Evolutionary conservation across 2,113 vertebrate species (phyloP).

Genomic region (Egretta garzetta): DNA sequence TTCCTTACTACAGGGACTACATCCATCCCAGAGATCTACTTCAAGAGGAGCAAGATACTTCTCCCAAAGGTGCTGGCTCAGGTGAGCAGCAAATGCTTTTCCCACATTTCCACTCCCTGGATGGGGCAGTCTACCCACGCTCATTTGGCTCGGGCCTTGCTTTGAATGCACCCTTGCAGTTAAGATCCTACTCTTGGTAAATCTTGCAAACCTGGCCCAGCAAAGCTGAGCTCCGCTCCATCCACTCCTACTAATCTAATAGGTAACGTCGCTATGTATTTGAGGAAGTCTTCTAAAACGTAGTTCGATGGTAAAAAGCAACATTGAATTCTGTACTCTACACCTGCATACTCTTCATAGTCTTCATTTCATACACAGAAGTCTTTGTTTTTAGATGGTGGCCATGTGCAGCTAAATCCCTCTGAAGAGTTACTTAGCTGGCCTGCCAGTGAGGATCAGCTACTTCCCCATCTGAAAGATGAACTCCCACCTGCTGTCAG

Average conservation of each 20-base stretch:
- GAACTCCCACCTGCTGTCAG: background rate
- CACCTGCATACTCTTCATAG: background rate
- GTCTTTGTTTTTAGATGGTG: background rate
- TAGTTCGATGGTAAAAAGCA: background rate
- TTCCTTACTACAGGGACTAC: background rate
- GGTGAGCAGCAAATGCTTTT: background rate
- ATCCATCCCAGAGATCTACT: background rate
- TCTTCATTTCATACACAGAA: background rate
- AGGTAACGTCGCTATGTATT: background rate
- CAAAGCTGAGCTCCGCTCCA: background rate
- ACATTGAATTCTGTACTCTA: background rate
- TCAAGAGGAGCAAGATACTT: background rate
- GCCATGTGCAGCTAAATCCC: background rate
- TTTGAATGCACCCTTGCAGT: background rate
- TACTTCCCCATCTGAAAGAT: background rate
- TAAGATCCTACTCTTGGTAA: background rate
- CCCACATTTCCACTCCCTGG: background rate
- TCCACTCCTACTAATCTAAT: background rate
- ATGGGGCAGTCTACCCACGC: background rate
- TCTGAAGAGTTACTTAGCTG: background rate
- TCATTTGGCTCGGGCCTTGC: background rate
- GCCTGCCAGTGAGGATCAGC: background rate
- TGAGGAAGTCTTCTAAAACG: background rate
- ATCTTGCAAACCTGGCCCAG: background rate
- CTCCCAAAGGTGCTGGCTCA: background rate